Evolutionary conservation across 1,140 invertebrate species (phyloP).

Genomic region (Mercenaria mercenaria): DNA sequence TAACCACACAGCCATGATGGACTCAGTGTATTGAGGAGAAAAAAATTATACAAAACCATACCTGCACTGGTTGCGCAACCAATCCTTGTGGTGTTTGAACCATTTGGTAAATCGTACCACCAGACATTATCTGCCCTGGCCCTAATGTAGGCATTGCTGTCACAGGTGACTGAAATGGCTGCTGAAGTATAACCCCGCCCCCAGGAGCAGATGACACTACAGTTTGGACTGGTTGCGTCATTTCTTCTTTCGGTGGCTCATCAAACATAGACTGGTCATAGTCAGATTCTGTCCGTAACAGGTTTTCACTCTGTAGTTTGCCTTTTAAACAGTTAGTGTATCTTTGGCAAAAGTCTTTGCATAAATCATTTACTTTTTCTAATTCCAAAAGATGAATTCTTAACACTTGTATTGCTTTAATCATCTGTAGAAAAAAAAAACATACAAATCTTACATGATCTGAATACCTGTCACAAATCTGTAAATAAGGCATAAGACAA

Average conservation of each 20-base stretch:
- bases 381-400: constrained; percentile 86
- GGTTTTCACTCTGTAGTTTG: constrained; percentile 84
- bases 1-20: no score
- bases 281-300: constrained; percentile 80
- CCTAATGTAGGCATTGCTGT: constrained; percentile 83
- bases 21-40: no score
- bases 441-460: no score
- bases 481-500: not conserved
- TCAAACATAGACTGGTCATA: constrained; percentile 74
- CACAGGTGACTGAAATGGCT: constrained; percentile 77
- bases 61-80: constrained; percentile 88
- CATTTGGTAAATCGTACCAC: constrained; percentile 87
- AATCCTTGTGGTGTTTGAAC: constrained; percentile 87
- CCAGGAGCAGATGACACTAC: constrained; percentile 67
- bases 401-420: constrained; percentile 86
- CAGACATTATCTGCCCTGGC: constrained; percentile 86
- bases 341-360: constrained; percentile 86
- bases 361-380: constrained; percentile 86
- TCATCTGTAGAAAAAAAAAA: constrained; percentile 82
- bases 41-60: no score
- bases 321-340: constrained; percentile 85
- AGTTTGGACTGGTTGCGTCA: constrained; percentile 66
- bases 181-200: constrained; percentile 80
- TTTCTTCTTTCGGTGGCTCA: constrained; percentile 64
- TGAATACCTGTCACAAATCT: not conserved